phyloP scores from a whole-genome alignment of 2,888 invertebrate species.

The Sisyra terminalis region DNA sequence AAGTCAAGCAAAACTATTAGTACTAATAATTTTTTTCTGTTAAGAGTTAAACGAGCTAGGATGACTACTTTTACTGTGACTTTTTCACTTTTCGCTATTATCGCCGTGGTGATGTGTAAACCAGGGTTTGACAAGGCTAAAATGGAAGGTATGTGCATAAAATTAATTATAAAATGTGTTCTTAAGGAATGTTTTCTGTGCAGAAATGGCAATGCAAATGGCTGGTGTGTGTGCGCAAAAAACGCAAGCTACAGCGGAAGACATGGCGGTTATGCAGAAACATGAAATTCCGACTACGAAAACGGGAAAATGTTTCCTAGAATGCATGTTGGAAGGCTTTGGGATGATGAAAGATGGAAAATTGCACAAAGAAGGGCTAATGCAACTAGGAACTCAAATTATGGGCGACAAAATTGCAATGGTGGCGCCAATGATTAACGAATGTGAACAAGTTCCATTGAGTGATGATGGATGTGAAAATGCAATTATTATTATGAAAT shows the following conservation, averaged over 20 bases:
- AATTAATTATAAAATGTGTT: background rate
- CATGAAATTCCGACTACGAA: conserved; percentile 20
- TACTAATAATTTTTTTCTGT: no score
- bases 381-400: conserved; percentile 18
- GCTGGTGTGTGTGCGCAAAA: conserved; percentile 18
- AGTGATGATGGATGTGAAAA: no score
- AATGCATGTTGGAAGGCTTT: conserved; percentile 20
- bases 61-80: background rate
- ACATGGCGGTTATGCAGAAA: conserved; percentile 17
- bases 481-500: no score
- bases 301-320: conserved; percentile 21
- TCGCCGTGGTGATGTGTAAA: background rate
- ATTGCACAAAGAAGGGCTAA: conserved; percentile 19
- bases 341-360: conserved; percentile 22
- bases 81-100: background rate
- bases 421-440: no score
- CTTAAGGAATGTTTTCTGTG: background rate
- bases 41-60: no score
- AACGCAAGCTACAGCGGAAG: conserved; percentile 20
- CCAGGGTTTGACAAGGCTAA: background rate
- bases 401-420: conserved; percentile 15
- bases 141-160: background rate
- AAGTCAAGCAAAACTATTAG: no score
- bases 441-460: no score
- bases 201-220: conserved; percentile 14